A percentile compares a stretch with the other conserved stretches of the same genome.
phyloP scores from a whole-genome alignment of 2,113 vertebrate species.

The Oceanodroma tethys region DNA sequence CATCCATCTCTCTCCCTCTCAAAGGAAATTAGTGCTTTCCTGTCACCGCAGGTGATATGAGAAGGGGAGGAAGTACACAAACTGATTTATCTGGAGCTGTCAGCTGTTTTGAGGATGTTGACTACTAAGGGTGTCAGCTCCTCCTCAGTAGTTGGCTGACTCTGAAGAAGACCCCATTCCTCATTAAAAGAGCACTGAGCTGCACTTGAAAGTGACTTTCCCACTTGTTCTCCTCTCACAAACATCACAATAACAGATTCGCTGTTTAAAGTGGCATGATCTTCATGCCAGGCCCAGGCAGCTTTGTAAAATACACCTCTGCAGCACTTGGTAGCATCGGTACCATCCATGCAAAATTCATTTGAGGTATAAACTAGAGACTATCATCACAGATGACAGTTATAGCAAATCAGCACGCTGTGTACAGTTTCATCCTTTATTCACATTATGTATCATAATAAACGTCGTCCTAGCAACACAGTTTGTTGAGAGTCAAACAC shows the following conservation, averaged over 20 bases:
- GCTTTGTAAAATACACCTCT: constrained; percentile 40
- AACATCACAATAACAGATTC: constrained; percentile 73
- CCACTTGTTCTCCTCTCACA: constrained; percentile 76
- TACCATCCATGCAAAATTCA: constrained; percentile 45
- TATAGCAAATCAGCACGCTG: constrained; percentile 58
- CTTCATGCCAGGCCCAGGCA: constrained; percentile 73
- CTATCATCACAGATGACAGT: constrained; percentile 57
- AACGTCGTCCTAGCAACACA: constrained; percentile 51
- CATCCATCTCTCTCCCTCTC: constrained; percentile 69
- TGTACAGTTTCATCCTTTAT: constrained; percentile 60
- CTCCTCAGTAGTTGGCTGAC: constrained; percentile 83
- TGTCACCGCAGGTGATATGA: constrained; percentile 80
- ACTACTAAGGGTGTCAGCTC: constrained; percentile 73
- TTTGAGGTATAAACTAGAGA: constrained; percentile 55
- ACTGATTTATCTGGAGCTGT: constrained; percentile 90
- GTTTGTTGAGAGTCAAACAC: constrained; percentile 31
- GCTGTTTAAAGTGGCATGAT: constrained; percentile 80
- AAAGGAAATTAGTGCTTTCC: constrained; percentile 83
- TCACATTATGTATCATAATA: constrained; percentile 64
- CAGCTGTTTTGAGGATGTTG: constrained; percentile 80
- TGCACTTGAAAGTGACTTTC: constrained; percentile 86
- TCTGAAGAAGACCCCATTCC: constrained; percentile 80
- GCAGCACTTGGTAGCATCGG: neutral
- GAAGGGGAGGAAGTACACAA: constrained; percentile 75
- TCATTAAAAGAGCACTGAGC: constrained; percentile 81